These are phyloP conservation scores for Chaetops frenatus DNA, from an alignment of 2,113 vertebrate genomes.

Conservation along the genomic window DNA sequence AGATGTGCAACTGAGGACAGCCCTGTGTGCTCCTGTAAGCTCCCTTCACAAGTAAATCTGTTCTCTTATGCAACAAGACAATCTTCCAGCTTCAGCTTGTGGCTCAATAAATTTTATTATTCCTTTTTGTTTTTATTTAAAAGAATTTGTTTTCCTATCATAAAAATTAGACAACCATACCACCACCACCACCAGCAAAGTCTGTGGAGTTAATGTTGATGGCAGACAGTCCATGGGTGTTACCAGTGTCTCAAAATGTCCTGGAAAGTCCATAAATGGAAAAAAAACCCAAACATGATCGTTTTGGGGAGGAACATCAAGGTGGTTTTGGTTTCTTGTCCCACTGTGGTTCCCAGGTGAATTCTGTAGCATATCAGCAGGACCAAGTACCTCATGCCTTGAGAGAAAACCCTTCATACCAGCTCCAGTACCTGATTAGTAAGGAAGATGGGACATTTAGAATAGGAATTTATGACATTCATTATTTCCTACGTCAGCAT, in stretches of 20 bases:
- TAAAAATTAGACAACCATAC: constrained; percentile 75
- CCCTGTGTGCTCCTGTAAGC: not conserved
- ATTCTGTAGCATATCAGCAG: constrained; percentile 38
- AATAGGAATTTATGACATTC: not conserved
- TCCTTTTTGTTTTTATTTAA: constrained; percentile 76
- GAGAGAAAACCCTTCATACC: constrained; percentile 79
- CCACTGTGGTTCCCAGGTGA: constrained; percentile 59
- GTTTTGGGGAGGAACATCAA: constrained; percentile 46
- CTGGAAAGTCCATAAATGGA: constrained; percentile 49
- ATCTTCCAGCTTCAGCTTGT: constrained; percentile 58
- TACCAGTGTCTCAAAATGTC: constrained; percentile 56
- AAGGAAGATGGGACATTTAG: constrained; percentile 11
- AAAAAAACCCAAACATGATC: constrained; percentile 42
- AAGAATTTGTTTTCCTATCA: constrained; percentile 75
- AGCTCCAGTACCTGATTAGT: constrained; percentile 88
- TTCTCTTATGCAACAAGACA: constrained; percentile 54
- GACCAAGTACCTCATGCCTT: constrained; percentile 52
- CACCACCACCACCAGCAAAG: constrained; percentile 72
- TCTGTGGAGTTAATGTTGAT: constrained; percentile 69
- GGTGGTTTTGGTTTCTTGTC: constrained; percentile 56
- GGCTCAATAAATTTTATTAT: constrained; percentile 76
- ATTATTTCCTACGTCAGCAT: not conserved
- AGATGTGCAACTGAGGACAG: not conserved
- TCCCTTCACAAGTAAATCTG: constrained; percentile 47
- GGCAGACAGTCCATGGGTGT: constrained; percentile 60